phyloP scores from a whole-genome alignment of 2,888 invertebrate genomes.

The Celastrina argiolus region DNA sequence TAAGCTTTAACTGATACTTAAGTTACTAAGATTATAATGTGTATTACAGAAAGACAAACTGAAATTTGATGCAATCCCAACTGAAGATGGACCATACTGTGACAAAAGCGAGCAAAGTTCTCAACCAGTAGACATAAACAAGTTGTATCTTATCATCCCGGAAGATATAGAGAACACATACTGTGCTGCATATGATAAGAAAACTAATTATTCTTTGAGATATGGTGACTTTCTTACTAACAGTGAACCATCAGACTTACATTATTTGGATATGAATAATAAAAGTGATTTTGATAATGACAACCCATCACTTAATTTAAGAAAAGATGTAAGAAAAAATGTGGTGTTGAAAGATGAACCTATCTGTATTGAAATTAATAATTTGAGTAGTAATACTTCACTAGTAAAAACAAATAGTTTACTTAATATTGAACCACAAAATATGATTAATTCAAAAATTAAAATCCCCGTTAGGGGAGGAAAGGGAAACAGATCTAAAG shows the following conservation, averaged over 20 bases:
- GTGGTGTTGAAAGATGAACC: neutral
- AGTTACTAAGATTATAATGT: constrained; percentile 13
- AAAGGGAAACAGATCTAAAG: constrained; percentile 37
- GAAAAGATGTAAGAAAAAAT: neutral
- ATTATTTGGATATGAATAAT: constrained; percentile 32
- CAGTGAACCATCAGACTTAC: constrained; percentile 44
- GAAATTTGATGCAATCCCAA: constrained; percentile 75
- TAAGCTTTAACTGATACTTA: neutral
- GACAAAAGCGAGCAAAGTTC: constrained; percentile 39
- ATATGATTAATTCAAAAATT: neutral
- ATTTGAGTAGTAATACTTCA: constrained; percentile 18
- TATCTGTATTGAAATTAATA: neutral
- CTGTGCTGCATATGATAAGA: constrained; percentile 49
- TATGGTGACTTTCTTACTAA: constrained; percentile 66
- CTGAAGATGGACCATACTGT: constrained; percentile 65
- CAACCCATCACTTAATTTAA: constrained; percentile 14
- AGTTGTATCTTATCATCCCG: constrained; percentile 45
- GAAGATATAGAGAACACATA: constrained; percentile 64
- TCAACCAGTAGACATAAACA: constrained; percentile 33
- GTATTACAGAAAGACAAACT: constrained; percentile 73
- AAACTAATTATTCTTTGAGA: constrained; percentile 55
- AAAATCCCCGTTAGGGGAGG: neutral
- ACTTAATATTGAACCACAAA: neutral
- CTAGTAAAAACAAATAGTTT: constrained; percentile 18
- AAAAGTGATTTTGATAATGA: constrained; percentile 30